A percentile compares a stretch with the other conserved stretches of the same genome.
These are phyloP conservation scores for Drosophila borborema DNA, from an alignment of 2,888 invertebrate genomes.

Conservation along the genomic window DNA sequence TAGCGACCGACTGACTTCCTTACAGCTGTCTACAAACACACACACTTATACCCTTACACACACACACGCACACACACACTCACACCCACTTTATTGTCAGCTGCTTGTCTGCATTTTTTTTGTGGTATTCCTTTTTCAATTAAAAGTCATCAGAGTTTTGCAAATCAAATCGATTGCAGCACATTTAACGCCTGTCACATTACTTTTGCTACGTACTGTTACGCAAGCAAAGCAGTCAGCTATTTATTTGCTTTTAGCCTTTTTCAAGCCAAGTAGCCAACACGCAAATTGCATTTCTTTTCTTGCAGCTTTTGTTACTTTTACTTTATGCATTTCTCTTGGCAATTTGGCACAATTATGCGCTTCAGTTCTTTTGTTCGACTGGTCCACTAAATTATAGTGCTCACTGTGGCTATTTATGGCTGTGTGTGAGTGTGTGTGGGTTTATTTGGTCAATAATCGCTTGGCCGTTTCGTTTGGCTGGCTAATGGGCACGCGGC, in stretches of 20 bases:
- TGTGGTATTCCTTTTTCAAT: constrained; percentile 65
- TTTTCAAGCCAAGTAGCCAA: constrained; percentile 33
- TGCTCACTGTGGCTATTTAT: constrained; percentile 29
- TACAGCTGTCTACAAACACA: constrained; percentile 61
- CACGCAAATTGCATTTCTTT: constrained; percentile 11
- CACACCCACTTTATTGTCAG: constrained; percentile 60
- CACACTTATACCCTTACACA: constrained; percentile 22
- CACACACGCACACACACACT: constrained; percentile 40
- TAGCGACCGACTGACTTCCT: constrained; percentile 78
- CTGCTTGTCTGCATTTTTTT: constrained; percentile 25
- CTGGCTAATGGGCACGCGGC: constrained; percentile 69
- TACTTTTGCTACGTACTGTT: constrained; percentile 68
- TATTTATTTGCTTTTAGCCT: constrained; percentile 3
- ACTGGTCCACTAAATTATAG: constrained; percentile 54
- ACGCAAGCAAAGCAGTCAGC: constrained; percentile 43
- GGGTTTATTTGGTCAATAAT: constrained; percentile 53
- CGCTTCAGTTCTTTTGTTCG: constrained; percentile 52
- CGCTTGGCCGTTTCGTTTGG: constrained; percentile 54
- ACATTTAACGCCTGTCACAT: constrained; percentile 80
- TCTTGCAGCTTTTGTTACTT: constrained; percentile 35
- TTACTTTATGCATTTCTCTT: constrained; percentile 57
- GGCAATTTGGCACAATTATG: constrained; percentile 43
- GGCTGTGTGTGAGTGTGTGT: constrained; percentile 29
- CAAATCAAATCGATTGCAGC: constrained; percentile 78
- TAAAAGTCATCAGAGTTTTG: constrained; percentile 70